These are phyloP conservation scores for Lasioglossum villosulum DNA, from an alignment of 2,888 invertebrate species.

Conservation along the genomic window DNA sequence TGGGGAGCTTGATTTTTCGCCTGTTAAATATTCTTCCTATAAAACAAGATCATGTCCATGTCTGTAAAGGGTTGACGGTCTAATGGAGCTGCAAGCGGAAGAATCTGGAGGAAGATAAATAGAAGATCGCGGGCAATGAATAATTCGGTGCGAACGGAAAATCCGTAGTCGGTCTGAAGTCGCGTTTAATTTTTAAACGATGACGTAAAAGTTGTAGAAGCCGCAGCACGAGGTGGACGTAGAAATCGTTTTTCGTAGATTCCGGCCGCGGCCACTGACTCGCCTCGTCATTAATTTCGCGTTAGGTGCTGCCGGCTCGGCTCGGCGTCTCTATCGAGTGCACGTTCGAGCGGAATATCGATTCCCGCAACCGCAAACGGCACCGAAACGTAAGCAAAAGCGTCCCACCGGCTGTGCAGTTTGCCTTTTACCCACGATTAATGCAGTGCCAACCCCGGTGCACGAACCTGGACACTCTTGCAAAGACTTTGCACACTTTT, in stretches of 20 bases:
- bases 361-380: conserved; percentile 36
- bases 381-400: conserved; percentile 32
- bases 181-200: neutral
- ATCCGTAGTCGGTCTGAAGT: neutral
- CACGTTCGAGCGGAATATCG: conserved; percentile 54
- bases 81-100: neutral
- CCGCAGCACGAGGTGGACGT: neutral
- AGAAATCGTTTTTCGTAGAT: conserved; percentile 1
- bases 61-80: neutral
- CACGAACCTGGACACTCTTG: neutral
- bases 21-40: neutral
- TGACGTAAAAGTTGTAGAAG: neutral
- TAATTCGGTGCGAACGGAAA: neutral
- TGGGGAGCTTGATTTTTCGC: neutral
- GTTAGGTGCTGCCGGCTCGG: conserved; percentile 26
- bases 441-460: neutral
- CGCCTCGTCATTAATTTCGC: conserved; percentile 54
- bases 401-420: conserved; percentile 2
- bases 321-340: conserved; percentile 38
- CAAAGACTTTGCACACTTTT: neutral
- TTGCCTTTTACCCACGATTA: neutral
- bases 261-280: conserved; percentile 9
- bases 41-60: no score
- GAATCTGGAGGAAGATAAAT: neutral
- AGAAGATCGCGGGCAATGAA: neutral